A percentile compares a stretch with the other conserved stretches of the same genome.
phyloP scores from a whole-genome alignment of 2,888 invertebrate genomes.

The Clunio marinus region DNA sequence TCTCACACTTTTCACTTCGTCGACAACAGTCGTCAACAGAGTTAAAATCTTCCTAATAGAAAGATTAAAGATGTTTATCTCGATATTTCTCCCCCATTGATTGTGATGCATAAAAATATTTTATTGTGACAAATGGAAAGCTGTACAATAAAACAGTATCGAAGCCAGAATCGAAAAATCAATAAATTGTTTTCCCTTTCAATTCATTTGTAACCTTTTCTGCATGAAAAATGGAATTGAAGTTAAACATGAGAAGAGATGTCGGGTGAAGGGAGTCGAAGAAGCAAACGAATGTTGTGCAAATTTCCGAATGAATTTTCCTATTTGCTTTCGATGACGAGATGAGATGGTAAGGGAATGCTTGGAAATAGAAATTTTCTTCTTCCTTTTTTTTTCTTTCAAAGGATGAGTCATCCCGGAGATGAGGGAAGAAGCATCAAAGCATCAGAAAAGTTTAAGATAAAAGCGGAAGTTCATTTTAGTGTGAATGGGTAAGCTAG shows the following conservation, averaged over 20 bases:
- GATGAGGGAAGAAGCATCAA: background rate
- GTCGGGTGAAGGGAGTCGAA: background rate
- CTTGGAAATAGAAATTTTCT: background rate
- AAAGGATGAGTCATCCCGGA: background rate
- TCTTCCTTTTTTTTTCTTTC: background rate
- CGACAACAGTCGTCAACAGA: too few relatives aligned
- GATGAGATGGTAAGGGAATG: background rate
- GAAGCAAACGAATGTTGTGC: background rate
- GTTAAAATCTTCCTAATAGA: background rate
- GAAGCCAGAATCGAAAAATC: conserved; percentile 27
- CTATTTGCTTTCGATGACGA: background rate
- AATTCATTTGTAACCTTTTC: conserved; percentile 35
- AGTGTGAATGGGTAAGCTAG: too few relatives aligned
- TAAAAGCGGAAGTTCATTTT: too few relatives aligned
- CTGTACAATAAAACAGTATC: background rate
- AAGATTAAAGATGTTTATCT: conserved; percentile 25
- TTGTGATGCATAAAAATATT: conserved; percentile 8
- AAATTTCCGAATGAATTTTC: conserved; percentile 28
- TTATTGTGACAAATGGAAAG: conserved; percentile 33
- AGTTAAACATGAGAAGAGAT: too few relatives aligned
- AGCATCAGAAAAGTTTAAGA: too few relatives aligned
- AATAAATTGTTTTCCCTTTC: conserved; percentile 27
- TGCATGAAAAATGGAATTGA: conserved; percentile 20
- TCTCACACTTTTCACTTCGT: too few relatives aligned
- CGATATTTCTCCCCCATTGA: background rate